These are phyloP conservation scores for Xestobium rufovillosum DNA, from an alignment of 2,888 invertebrate genomes.

Conservation along the genomic window DNA sequence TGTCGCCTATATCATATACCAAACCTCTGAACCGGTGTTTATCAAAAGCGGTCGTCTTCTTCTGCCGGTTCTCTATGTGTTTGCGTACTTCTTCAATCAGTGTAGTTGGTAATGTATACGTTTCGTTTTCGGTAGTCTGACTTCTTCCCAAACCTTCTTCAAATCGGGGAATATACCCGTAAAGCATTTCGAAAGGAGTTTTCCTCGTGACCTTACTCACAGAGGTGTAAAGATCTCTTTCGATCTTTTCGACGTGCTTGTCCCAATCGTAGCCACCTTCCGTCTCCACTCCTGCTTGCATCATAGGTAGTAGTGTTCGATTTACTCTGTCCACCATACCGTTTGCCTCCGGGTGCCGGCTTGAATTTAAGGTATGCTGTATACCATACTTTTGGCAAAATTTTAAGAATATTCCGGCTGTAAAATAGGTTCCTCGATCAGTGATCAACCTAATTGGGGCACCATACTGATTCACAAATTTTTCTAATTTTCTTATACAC, in stretches of 20 bases:
- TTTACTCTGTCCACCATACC: conserved; percentile 10
- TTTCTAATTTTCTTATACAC: too few species aligned
- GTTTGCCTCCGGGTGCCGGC: conserved; percentile 9
- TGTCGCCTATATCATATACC: conserved; percentile 10
- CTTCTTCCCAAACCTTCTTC: too few species aligned
- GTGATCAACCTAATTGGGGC: conserved; percentile 16
- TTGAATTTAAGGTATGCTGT: conserved; percentile 8
- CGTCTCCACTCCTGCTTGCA: too few species aligned
- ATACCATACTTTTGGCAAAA: conserved; percentile 15
- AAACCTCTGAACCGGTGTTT: conserved; percentile 4
- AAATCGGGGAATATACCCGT: conserved; percentile 16
- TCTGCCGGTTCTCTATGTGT: too few species aligned
- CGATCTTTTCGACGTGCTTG: too few species aligned
- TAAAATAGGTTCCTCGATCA: conserved; percentile 22
- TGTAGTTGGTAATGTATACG: too few species aligned
- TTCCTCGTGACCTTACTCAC: conserved; percentile 18
- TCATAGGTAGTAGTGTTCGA: too few species aligned
- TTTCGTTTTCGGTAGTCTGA: too few species aligned
- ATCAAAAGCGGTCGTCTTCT: conserved; percentile 4
- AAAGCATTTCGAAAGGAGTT: conserved; percentile 19
- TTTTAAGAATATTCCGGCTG: conserved; percentile 15
- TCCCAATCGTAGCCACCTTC: too few species aligned
- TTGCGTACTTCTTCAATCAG: too few species aligned
- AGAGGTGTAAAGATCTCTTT: conserved; percentile 18
- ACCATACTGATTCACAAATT: too few species aligned